Evolutionary conservation across 2,888 invertebrate species (phyloP).

Genomic region (Drosophila subquinaria): DNA sequence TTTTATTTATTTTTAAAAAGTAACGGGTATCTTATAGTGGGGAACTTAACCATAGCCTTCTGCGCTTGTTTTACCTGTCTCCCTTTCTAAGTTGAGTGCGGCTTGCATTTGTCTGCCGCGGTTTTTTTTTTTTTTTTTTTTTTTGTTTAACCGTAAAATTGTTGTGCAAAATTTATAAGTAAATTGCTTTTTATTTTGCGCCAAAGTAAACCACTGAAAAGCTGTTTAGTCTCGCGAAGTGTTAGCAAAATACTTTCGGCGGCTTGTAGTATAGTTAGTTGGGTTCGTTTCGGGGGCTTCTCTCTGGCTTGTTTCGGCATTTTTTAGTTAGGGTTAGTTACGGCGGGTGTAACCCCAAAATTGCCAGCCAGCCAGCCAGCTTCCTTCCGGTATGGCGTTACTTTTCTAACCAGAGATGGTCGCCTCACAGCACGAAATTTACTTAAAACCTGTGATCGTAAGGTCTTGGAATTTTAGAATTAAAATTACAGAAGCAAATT

Average conservation of each 20-base stretch:
- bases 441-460: background rate
- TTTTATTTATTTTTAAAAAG: no score
- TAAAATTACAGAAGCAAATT: no score
- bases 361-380: slow-evolving; percentile 5
- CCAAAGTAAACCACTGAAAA: slow-evolving; percentile 57
- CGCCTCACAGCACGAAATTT: background rate
- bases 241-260: slow-evolving; percentile 62
- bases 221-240: slow-evolving; percentile 67
- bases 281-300: slow-evolving; percentile 1
- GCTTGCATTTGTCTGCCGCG: slow-evolving; percentile 50
- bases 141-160: slow-evolving; percentile 48
- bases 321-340: slow-evolving; percentile 25
- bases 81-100: slow-evolving; percentile 26
- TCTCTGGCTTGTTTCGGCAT: slow-evolving; percentile 9
- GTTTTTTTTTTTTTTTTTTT: background rate
- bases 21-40: no score
- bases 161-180: slow-evolving; percentile 67
- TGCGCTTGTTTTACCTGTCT: background rate
- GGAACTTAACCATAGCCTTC: no score
- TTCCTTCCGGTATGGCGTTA: slow-evolving; percentile 4
- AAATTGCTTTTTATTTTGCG: slow-evolving; percentile 64
- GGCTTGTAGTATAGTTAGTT: slow-evolving; percentile 21
- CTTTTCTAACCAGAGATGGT: slow-evolving; percentile 12
- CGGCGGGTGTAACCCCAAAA: slow-evolving; percentile 9
- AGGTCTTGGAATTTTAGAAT: no score